These are phyloP conservation scores for Steinernema feltiae DNA, from an alignment of 1,140 invertebrate species.

Conservation along the genomic window DNA sequence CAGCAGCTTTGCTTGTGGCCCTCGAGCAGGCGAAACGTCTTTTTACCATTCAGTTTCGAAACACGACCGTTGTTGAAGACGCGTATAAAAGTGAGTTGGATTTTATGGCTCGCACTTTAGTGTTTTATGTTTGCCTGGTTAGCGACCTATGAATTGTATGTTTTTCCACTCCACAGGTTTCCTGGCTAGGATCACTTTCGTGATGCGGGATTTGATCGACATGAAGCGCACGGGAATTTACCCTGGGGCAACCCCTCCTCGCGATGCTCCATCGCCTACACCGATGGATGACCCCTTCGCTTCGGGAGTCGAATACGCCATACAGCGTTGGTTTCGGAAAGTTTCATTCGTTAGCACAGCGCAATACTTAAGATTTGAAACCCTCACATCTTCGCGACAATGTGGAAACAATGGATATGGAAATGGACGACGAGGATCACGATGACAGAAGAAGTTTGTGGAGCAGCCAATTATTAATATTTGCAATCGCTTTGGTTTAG, in stretches of 20 bases:
- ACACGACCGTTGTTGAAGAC: neutral
- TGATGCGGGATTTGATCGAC: neutral
- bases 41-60: neutral
- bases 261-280: neutral
- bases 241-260: neutral
- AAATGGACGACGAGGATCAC: neutral
- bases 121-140: too few species aligned
- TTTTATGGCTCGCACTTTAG: too few species aligned
- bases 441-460: too few species aligned
- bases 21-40: neutral
- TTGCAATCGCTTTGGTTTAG: too few species aligned
- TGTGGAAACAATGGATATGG: neutral
- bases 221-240: neutral
- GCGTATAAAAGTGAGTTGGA: neutral
- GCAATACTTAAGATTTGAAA: neutral
- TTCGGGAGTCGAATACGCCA: neutral
- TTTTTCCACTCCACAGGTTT: too few species aligned
- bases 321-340: neutral
- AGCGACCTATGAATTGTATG: too few species aligned
- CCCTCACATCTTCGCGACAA: neutral
- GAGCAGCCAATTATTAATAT: too few species aligned
- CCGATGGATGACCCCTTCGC: neutral
- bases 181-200: neutral
- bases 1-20: neutral
- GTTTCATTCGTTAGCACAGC: neutral